These are phyloP conservation scores for Eonycteris spelaea DNA, from an alignment of 2,113 vertebrate species.

Conservation along the genomic window DNA sequence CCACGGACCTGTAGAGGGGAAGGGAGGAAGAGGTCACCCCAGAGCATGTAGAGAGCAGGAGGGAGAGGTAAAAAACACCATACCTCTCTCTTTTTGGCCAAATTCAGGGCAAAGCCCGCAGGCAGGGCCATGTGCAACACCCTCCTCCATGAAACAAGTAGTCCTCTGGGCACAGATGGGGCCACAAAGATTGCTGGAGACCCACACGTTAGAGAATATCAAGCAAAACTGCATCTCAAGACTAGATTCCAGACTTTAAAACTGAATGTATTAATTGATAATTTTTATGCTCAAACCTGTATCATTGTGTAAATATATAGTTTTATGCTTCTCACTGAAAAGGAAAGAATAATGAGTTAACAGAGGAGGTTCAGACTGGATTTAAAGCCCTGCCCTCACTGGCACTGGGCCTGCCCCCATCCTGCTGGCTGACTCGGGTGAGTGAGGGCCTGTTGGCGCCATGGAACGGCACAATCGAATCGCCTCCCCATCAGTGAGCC, in stretches of 20 bases:
- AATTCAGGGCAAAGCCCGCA: background rate
- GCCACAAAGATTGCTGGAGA: background rate
- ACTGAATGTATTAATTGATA: background rate
- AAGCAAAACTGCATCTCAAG: background rate
- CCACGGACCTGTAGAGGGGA: background rate
- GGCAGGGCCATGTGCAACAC: accelerated
- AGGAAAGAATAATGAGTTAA: background rate
- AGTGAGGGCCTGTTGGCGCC: too few species aligned
- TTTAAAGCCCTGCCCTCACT: background rate
- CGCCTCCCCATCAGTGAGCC: background rate
- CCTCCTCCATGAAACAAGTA: accelerated
- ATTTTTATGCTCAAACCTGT: background rate
- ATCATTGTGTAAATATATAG: background rate
- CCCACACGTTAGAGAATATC: accelerated
- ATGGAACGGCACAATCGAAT: accelerated
- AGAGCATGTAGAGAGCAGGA: background rate
- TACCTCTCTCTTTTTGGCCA: background rate
- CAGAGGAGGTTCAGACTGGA: too few species aligned
- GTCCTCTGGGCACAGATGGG: too few species aligned
- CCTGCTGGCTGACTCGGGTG: accelerated
- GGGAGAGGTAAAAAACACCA: background rate
- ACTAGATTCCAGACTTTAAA: background rate
- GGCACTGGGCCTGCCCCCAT: accelerated
- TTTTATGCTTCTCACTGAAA: background rate
- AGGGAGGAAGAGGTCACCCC: too few species aligned